Percentiles rank a stretch among this genome's conserved stretches.
Evolutionary conservation across 2,113 vertebrate species (phyloP).

Genomic region (Cyanocitta stelleri): DNA sequence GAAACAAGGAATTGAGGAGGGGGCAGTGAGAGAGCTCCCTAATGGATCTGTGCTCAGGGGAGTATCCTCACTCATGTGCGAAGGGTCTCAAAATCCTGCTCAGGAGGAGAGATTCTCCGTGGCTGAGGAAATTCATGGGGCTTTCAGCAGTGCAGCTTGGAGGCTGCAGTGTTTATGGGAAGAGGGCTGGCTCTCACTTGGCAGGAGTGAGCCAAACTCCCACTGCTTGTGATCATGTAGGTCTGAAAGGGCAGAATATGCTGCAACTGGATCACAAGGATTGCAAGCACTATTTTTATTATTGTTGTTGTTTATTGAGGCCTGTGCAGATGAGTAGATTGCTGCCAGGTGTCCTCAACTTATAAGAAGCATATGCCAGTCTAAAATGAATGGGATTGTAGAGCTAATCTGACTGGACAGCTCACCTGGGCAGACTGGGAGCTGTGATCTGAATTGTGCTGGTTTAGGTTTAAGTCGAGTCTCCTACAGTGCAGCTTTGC

Average conservation of each 20-base stretch:
- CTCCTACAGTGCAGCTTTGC: not conserved
- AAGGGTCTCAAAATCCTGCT: not conserved
- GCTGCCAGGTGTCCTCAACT: not conserved
- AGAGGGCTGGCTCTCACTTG: not conserved
- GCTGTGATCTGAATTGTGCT: not conserved
- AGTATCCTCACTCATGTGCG: not conserved
- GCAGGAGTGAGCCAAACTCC: not conserved
- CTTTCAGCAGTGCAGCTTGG: not conserved
- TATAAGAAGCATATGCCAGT: not conserved
- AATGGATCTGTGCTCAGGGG: not conserved
- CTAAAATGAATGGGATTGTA: not conserved
- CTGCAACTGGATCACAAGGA: not conserved
- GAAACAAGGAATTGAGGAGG: not conserved
- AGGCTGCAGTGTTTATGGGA: not conserved
- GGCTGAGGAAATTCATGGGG: not conserved
- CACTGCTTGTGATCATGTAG: not conserved
- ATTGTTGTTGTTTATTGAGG: not conserved
- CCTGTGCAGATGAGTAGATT: not conserved
- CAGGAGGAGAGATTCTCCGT: not conserved
- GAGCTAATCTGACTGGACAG: not conserved
- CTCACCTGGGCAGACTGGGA: not conserved
- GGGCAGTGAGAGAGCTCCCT: not conserved
- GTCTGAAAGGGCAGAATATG: not conserved
- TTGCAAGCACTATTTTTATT: not conserved
- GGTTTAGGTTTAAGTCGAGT: not conserved